phyloP scores from a whole-genome alignment of 1,140 invertebrate species.

The Parapsyche elsis region DNA sequence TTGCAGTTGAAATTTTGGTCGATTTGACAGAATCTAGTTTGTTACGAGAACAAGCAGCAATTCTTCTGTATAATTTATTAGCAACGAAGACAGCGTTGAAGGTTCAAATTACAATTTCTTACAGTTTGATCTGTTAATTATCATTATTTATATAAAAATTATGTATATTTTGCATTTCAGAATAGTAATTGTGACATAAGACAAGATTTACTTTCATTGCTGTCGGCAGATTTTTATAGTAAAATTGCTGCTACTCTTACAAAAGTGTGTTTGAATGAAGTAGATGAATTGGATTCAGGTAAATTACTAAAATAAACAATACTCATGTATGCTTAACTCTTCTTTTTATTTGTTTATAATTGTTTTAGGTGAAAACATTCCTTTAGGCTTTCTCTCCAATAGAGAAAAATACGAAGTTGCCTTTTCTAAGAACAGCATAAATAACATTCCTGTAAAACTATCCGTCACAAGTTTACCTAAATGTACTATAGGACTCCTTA shows the following conservation, averaged over 20 bases:
- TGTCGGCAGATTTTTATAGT: slow-evolving; percentile 36
- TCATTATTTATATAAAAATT: neutral
- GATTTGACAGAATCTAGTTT: slow-evolving; percentile 48
- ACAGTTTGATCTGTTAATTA: neutral
- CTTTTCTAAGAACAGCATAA: slow-evolving; percentile 44
- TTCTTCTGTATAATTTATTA: slow-evolving; percentile 48
- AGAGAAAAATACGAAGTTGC: slow-evolving; percentile 47
- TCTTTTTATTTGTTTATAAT: neutral
- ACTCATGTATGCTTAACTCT: no score
- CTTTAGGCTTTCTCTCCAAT: slow-evolving; percentile 42
- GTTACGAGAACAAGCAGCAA: slow-evolving; percentile 50
- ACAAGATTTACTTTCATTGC: neutral
- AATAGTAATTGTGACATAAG: neutral
- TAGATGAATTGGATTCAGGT: slow-evolving; percentile 40
- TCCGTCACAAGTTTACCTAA: slow-evolving; percentile 32
- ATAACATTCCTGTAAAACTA: slow-evolving; percentile 45
- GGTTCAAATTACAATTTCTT: slow-evolving; percentile 4
- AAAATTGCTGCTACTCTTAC: slow-evolving; percentile 40
- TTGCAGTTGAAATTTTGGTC: slow-evolving; percentile 38
- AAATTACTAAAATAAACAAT: neutral
- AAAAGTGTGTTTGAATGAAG: slow-evolving; percentile 45
- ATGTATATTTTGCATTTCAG: slow-evolving; percentile 11
- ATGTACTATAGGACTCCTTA: slow-evolving; percentile 45
- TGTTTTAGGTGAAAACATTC: slow-evolving; percentile 46
- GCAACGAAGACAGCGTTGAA: slow-evolving; percentile 7